Percentiles rank a stretch among this genome's conserved stretches.
Evolutionary conservation across 2,888 invertebrate genomes (phyloP).

Genomic region (Antheraea yamamai): DNA sequence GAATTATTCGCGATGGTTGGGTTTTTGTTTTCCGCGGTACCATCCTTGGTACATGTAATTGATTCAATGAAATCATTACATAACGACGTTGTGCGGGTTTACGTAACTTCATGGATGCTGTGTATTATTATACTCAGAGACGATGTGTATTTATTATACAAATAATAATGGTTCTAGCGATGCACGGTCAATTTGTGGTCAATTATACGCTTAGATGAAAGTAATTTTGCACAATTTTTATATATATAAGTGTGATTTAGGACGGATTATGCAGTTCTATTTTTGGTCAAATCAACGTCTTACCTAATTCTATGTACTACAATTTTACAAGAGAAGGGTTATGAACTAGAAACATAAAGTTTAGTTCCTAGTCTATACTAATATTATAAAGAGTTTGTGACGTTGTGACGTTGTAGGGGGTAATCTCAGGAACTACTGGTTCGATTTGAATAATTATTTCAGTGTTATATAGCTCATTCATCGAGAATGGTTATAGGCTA

Average conservation of each 20-base stretch:
- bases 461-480: too few species aligned
- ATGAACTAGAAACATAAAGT: neutral
- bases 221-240: neutral
- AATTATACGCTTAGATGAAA: too few species aligned
- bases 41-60: constrained; percentile 43
- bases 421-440: too few species aligned
- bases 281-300: neutral
- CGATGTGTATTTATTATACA: constrained; percentile 20
- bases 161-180: constrained; percentile 19
- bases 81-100: constrained; percentile 60
- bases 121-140: constrained; percentile 17
- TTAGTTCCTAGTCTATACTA: too few species aligned
- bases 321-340: neutral
- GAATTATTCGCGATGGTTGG: constrained; percentile 63
- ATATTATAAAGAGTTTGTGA: too few species aligned
- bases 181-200: neutral
- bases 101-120: constrained; percentile 34
- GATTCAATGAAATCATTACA: constrained; percentile 59
- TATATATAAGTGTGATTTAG: neutral
- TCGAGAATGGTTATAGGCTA: too few species aligned
- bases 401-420: too few species aligned
- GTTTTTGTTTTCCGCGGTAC: constrained; percentile 38
- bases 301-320: neutral
- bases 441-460: too few species aligned
- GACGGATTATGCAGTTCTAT: neutral